Percentiles rank a stretch among this genome's conserved stretches.
phyloP scores from a whole-genome alignment of 2,888 invertebrate species.

The Orthosia gracilis region DNA sequence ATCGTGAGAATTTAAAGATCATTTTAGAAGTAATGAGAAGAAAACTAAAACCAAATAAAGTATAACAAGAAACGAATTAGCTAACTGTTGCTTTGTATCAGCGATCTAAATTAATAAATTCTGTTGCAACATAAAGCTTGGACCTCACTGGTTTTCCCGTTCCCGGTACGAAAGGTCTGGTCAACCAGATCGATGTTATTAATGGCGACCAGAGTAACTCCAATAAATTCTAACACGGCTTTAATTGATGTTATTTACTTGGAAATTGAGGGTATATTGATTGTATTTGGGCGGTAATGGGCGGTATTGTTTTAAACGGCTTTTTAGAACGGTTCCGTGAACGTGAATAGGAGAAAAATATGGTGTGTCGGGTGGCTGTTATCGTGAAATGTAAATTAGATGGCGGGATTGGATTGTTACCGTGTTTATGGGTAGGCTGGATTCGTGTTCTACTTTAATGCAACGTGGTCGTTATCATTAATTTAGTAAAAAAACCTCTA shows the following conservation, averaged over 20 bases:
- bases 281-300: constrained; percentile 61
- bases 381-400: constrained; percentile 51
- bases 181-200: constrained; percentile 60
- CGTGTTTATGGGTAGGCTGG: constrained; percentile 33
- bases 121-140: constrained; percentile 45
- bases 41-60: background rate
- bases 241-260: constrained; percentile 69
- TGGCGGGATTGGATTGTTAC: constrained; percentile 43
- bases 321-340: constrained; percentile 44
- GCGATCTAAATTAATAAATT: constrained; percentile 54
- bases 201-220: constrained; percentile 62
- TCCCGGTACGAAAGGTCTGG: constrained; percentile 37
- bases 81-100: constrained; percentile 45
- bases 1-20: background rate
- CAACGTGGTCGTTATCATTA: background rate
- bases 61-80: constrained; percentile 34
- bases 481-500: no score
- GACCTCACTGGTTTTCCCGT: constrained; percentile 1
- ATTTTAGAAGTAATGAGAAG: no score
- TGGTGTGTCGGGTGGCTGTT: constrained; percentile 38
- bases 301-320: constrained; percentile 59
- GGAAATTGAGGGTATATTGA: constrained; percentile 59
- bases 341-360: constrained; percentile 53
- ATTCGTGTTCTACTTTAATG: constrained; percentile 21
- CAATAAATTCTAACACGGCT: constrained; percentile 67